A percentile compares a stretch with the other conserved stretches of the same genome.
phyloP scores from a whole-genome alignment of 2,797 vertebrate species.

The Chiroxiphia lanceolata region DNA sequence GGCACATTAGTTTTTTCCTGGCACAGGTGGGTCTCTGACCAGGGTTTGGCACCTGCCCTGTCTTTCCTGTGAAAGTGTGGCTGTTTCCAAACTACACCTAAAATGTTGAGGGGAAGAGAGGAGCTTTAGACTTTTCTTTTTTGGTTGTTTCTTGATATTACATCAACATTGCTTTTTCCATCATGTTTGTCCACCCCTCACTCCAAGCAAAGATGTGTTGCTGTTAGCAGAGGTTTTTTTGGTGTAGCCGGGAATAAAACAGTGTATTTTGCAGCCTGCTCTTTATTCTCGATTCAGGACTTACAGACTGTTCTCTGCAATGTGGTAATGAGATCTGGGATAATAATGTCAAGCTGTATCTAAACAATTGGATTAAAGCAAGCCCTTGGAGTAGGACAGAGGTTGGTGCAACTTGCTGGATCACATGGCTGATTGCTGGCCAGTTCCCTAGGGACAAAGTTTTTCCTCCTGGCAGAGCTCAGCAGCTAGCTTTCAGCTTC shows the following conservation, averaged over 20 bases:
- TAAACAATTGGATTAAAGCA: constrained; percentile 66
- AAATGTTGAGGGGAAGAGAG: background rate
- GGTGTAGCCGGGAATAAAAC: background rate
- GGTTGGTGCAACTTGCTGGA: constrained; percentile 41
- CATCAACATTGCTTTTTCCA: background rate
- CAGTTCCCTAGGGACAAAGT: constrained; percentile 24
- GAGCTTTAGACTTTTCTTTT: background rate
- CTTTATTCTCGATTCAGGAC: constrained; percentile 40
- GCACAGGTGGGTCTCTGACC: background rate
- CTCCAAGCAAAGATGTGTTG: background rate
- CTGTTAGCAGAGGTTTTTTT: background rate
- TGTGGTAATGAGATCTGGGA: constrained; percentile 60
- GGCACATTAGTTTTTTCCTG: background rate
- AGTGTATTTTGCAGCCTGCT: background rate
- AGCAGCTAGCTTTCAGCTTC: constrained; percentile 55
- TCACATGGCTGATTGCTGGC: constrained; percentile 32
- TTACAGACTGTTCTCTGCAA: constrained; percentile 19
- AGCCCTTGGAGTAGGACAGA: constrained; percentile 61
- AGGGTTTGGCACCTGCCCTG: background rate
- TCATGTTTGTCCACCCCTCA: background rate
- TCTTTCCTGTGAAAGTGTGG: background rate
- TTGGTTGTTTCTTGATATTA: background rate
- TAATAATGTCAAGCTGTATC: constrained; percentile 58
- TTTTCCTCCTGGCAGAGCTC: constrained; percentile 48
- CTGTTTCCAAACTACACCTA: background rate